Conservation (phyloP, 30 jellyfish, hydroid and myxozoan species). For the Hydra vulgaris region DNA sequence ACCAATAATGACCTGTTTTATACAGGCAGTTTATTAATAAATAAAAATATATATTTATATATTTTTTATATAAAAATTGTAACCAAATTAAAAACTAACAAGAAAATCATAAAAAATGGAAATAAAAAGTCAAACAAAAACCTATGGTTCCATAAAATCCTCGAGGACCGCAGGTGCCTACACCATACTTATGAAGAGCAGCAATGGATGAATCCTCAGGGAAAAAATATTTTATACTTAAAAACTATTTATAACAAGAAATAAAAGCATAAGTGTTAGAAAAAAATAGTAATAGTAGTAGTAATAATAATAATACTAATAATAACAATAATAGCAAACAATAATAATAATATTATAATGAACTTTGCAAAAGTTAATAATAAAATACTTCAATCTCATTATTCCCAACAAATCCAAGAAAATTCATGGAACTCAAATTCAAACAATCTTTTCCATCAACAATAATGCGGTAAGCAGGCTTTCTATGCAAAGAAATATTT, state of each 20-base stretch:
- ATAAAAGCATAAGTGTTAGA: no score
- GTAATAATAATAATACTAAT: no score
- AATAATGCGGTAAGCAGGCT: conserved; percentile 60
- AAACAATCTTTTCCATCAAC: conserved; percentile 79
- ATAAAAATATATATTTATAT: no score
- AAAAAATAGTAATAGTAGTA: no score
- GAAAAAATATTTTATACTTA: not conserved
- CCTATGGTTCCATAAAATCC: conserved; percentile 99
- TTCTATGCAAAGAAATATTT: conserved; percentile 30
- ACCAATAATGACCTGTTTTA: no score
- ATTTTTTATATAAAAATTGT: no score
- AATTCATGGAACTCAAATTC: conserved; percentile 82
- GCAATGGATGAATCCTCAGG: conserved; percentile 50
- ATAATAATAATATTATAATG: not conserved
- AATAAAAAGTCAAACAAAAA: conserved; percentile 7
- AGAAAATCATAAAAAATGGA: no score
- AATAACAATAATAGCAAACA: no score
- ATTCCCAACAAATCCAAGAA: conserved; percentile 89
- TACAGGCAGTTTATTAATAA: no score
- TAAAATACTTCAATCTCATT: conserved; percentile 60
- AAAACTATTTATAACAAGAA: not conserved
- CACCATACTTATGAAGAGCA: conserved; percentile 82
- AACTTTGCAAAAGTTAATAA: not conserved
- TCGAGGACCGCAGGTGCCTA: conserved; percentile 99
- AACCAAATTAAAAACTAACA: no score